Conservation (phyloP, 1,140 invertebrate genomes). For the Acromyrmex heyeri region DNA sequence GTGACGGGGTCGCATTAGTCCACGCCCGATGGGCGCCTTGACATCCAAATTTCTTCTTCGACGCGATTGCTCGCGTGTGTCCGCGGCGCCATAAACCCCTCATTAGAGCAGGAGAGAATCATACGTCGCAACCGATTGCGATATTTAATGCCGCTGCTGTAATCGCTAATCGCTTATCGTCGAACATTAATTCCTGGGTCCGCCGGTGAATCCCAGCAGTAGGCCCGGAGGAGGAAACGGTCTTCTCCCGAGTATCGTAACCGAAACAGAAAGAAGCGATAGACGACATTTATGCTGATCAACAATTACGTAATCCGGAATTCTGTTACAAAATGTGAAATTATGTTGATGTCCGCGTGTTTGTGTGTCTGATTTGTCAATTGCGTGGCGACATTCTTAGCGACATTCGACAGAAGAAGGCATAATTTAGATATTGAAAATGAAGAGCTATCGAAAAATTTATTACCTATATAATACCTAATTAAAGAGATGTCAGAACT, state of each 20-base stretch:
- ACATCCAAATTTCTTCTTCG: conserved; percentile 77
- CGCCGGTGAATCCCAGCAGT: background rate
- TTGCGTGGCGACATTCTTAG: conserved; percentile 1
- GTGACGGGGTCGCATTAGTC: conserved; percentile 22
- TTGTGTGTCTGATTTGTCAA: conserved; percentile 32
- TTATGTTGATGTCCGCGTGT: conserved; percentile 27
- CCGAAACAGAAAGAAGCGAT: conserved; percentile 62
- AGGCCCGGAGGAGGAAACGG: background rate
- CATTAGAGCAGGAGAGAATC: conserved; percentile 14
- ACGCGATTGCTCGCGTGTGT: conserved; percentile 34
- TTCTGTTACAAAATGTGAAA: conserved; percentile 69
- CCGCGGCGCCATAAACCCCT: conserved; percentile 34
- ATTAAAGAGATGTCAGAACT: background rate
- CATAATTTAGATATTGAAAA: background rate
- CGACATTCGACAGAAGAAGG: background rate
- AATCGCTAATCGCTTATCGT: conserved; percentile 39
- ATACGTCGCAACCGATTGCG: conserved; percentile 37
- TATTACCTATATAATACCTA: background rate
- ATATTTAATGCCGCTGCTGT: conserved; percentile 18
- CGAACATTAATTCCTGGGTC: conserved; percentile 18
- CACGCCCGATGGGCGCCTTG: conserved; percentile 68
- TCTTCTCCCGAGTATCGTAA: conserved; percentile 49
- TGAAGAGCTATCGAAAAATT: background rate
- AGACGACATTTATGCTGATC: background rate
- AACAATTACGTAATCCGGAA: conserved; percentile 29